Conservation (phyloP, 2,113 vertebrate species). For the Phalacrocorax aristotelis region DNA sequence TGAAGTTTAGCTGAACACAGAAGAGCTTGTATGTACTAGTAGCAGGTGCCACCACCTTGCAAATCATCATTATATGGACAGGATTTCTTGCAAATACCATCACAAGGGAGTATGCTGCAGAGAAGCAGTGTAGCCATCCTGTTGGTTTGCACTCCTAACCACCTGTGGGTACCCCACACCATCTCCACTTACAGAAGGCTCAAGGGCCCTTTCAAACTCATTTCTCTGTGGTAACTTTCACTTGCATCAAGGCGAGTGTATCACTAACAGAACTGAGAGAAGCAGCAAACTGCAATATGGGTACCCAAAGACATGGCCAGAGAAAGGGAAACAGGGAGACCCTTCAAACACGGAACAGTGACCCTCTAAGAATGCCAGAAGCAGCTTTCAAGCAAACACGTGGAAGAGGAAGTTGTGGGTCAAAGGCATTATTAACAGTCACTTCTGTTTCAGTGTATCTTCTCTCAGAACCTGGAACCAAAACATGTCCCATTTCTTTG, state of each 20-base stretch:
- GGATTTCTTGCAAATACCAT: neutral
- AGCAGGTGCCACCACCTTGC: neutral
- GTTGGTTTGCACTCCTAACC: neutral
- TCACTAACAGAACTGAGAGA: neutral
- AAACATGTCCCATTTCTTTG: neutral
- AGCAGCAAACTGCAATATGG: neutral
- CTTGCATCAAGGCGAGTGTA: neutral
- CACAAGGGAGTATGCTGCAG: neutral
- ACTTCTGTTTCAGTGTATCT: neutral
- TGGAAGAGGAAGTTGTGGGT: neutral
- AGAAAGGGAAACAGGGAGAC: neutral
- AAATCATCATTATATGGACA: neutral
- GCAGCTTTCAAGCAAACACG: neutral
- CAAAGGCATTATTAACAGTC: neutral
- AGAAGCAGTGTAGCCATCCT: neutral
- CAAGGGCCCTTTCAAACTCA: neutral
- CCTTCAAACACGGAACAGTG: neutral
- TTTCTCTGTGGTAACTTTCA: neutral
- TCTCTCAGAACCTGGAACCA: neutral
- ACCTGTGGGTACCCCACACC: rapidly evolving
- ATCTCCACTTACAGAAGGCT: neutral
- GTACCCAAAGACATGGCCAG: neutral
- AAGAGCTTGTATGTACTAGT: neutral
- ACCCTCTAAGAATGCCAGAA: neutral
- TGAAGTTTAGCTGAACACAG: neutral